Evolutionary conservation across 2,797 vertebrate genomes (phyloP).

Genomic region (Tauraco hartlaubi): DNA sequence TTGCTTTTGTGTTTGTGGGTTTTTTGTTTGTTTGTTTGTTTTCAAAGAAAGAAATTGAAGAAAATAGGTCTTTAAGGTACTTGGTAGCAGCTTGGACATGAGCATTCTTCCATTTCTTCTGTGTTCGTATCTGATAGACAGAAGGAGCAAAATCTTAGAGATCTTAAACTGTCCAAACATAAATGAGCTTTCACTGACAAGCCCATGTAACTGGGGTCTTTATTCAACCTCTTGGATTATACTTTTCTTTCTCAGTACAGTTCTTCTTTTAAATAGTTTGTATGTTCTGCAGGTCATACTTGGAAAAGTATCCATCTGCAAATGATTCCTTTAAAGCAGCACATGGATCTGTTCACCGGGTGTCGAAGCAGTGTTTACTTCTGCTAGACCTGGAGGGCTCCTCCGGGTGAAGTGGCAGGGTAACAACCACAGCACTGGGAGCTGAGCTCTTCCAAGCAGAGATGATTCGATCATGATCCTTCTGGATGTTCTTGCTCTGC

Average conservation of each 20-base stretch:
- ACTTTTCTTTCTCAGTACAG: rapidly evolving
- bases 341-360: rapidly evolving
- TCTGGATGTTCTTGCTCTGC: neutral
- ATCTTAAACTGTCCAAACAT: neutral
- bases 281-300: rapidly evolving
- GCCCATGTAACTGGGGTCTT: neutral
- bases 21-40: too few species aligned
- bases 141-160: neutral
- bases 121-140: neutral
- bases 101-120: neutral
- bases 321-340: neutral
- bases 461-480: neutral
- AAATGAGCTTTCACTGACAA: neutral
- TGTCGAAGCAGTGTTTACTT: neutral
- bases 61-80: neutral
- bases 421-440: rapidly evolving
- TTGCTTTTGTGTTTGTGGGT: too few species aligned
- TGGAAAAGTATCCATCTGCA: neutral
- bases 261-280: rapidly evolving
- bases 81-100: neutral
- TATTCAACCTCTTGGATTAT: neutral
- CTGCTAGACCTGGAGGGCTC: neutral
- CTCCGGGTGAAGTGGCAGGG: neutral
- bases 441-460: neutral
- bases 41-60: too few species aligned